Evolutionary conservation across 2,113 vertebrate genomes (phyloP), one percentile per base, ranked within the genome.

Genomic region (Xiphophorus hellerii): DNA sequence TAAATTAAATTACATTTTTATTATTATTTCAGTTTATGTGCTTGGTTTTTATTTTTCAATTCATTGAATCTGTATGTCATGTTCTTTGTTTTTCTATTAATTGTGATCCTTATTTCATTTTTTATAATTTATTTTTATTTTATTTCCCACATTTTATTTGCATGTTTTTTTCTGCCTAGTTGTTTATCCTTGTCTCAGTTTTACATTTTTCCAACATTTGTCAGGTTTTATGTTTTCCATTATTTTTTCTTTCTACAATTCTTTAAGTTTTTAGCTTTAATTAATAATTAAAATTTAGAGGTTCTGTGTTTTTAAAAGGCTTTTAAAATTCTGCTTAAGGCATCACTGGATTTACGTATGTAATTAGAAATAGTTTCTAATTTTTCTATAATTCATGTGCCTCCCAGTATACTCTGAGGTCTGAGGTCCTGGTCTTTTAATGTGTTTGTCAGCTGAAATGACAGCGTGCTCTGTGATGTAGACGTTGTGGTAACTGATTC

Each of bases 401-500:
- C 30, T 63, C 39, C 62, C 62, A 31, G 22, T 29, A 69, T n/a
- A 27, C 25, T 14, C 25, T 62, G n/a, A 11, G 17, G 84, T 10
- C 25, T 58, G 11, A 54, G 22, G 30, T 69, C 39, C 84, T 33
- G 71, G 58, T 72, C 64, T 60, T 39, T 71, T 28, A 1, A 2
- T n/a, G 31, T n/a, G 64, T 76, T 77, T 62, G 63, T 9, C 12
- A 65, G 4, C 74, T 80, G 51, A 78, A 74, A 69, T 61, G 62
- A 69, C 74, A 66, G 79, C 82, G 62, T 83, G 54, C 33, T 64
- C 80, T 66, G 66, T 69, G 60, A 74, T 73, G 60, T 73, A 35
- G 78, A 70, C 84, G 42, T 58, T 82, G 83, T 86, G 86, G 72
- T 90, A 85, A 92, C 84, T 71, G 92, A 81, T 90, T 78, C 74